phyloP scores from a whole-genome alignment of 2,797 vertebrate species.

The Heteromormyrus szaboi region DNA sequence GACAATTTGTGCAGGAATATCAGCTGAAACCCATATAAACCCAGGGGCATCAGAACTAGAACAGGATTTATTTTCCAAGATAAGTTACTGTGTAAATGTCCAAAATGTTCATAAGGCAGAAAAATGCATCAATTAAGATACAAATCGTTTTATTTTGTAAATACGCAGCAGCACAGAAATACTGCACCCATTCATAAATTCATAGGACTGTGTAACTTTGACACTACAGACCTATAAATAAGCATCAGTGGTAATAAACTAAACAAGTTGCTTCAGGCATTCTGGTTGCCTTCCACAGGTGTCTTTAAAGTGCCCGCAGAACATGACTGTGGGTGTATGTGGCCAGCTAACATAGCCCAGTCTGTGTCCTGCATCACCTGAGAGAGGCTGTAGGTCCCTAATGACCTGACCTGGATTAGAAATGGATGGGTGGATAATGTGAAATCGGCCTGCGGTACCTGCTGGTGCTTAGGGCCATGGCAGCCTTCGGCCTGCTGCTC shows the following conservation, averaged over 20 bases:
- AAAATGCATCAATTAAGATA: not conserved
- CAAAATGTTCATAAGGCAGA: not conserved
- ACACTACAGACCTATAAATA: not conserved
- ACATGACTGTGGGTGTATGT: not conserved
- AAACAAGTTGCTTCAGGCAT: not conserved
- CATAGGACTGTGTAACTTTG: not conserved
- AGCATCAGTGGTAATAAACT: not conserved
- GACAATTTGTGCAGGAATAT: not conserved
- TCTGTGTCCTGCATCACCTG: not conserved
- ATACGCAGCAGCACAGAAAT: not conserved
- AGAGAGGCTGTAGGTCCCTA: not conserved
- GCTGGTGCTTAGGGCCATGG: constrained; percentile 35
- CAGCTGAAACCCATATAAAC: not conserved
- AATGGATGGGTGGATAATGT: not conserved
- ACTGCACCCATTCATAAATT: not conserved
- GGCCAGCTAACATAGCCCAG: not conserved
- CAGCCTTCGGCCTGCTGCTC: constrained; percentile 33
- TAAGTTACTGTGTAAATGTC: not conserved
- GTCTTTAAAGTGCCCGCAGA: not conserved
- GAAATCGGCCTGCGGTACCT: constrained; percentile 34
- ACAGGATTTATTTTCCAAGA: not conserved
- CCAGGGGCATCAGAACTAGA: not conserved
- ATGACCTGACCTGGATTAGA: not conserved
- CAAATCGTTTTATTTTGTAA: not conserved
- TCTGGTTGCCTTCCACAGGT: not conserved